Evolutionary conservation across 2,888 invertebrate genomes (phyloP), one percentile per base, ranked within the genome.

Genomic region (Dione juno): DNA sequence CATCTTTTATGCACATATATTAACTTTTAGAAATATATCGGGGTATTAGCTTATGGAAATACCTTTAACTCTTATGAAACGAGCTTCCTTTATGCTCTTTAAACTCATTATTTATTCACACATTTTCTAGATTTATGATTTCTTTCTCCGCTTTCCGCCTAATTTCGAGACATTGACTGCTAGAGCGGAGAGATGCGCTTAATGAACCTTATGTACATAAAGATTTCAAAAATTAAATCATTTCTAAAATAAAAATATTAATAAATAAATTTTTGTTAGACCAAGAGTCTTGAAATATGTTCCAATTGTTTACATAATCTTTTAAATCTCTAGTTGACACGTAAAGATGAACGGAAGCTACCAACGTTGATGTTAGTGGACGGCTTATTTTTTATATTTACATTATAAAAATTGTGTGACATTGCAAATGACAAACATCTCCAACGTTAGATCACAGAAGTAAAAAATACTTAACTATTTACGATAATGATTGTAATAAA

Each of bases 1-100:
- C 71, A 75, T 74, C 67, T 67, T 67, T 50, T 73, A 73, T 57
- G 50, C 50, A 59, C 67, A 67, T 67, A 71, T 63, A 45, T 37
- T 48, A 65, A 58, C 43, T 69, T 65, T 71, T 53, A 65, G 57
- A 41, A 58, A 66, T 58, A 50, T 28, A 53, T 63, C 45, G 40
- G 28, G 35, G 57, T 69, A 50, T 69, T 64, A 52, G 19, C 19
- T 41, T 41, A 50, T 64, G 16, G 21, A 64, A 64, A 65, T 65
- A 50, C 21, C 6, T 45, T 28, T 40, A 13, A 52, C 35, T 61
- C 45, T 28, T 50, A 28, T 52, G 41, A 66, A 37, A 66, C 16
- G 59, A 70, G 35, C 11, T 19, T 66, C 43, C 54, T 52, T 40
- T 43, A 41, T 45, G 45, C 21, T 21, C 61, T 52, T 37, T 45